phyloP scores from a whole-genome alignment of 2,113 vertebrate genomes.

The Aptenodytes forsteri region DNA sequence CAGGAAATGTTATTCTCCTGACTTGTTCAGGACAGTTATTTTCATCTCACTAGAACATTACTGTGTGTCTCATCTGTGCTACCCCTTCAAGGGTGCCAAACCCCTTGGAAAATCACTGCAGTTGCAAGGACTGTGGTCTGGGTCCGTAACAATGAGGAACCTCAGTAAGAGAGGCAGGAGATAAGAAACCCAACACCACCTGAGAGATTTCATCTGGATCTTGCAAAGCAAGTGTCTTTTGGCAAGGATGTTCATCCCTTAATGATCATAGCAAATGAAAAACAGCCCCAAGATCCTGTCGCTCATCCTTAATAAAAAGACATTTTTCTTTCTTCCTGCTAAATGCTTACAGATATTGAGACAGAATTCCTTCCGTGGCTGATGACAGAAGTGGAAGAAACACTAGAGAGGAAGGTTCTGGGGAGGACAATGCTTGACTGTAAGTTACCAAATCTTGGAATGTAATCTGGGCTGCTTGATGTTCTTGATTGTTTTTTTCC shows the following conservation, averaged over 20 bases:
- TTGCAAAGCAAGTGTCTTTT: background rate
- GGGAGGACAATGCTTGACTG: slow-evolving; percentile 85
- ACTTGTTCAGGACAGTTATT: background rate
- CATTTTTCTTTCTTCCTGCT: background rate
- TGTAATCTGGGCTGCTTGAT: background rate
- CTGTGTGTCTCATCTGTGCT: background rate
- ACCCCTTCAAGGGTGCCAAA: background rate
- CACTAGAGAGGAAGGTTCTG: slow-evolving; percentile 74
- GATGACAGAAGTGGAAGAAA: slow-evolving; percentile 79
- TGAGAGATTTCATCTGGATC: background rate
- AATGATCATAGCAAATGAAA: background rate
- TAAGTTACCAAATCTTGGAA: slow-evolving; percentile 72
- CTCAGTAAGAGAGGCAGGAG: background rate
- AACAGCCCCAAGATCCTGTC: background rate
- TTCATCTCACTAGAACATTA: background rate
- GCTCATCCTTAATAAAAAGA: background rate
- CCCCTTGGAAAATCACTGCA: background rate
- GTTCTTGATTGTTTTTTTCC: background rate
- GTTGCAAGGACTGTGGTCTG: background rate
- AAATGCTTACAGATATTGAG: slow-evolving; percentile 84
- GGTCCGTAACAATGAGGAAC: background rate
- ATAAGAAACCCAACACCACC: background rate
- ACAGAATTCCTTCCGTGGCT: slow-evolving; percentile 88
- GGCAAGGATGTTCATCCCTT: background rate
- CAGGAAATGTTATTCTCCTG: slow-evolving; percentile 21